Base-by-base conservation (phyloP, 2,797 vertebrate genomes). In the Thunnus albacares region DNA sequence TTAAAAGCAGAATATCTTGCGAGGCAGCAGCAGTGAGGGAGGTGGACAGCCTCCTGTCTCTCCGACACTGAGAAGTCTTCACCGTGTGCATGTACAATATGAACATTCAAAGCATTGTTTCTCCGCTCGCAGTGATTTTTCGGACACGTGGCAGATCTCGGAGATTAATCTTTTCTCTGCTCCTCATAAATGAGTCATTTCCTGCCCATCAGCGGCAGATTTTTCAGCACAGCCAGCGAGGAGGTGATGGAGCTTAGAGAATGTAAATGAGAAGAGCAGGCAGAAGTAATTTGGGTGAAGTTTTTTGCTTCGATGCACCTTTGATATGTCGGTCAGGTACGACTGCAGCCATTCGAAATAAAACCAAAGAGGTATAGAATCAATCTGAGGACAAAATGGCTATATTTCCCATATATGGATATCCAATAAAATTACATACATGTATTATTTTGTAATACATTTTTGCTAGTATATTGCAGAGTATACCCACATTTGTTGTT, bases 171-270 rank as follows among this genome's bases (percentile, higher is more conserved):
- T 62, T 71, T 26, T 63, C 57, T 71, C 52, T 75, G 57, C 53
- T 70, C 28, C 66, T 53, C 38, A 53, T 64, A 64, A 71, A 43
- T 77, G 82, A 87, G 30, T 83, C 41, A 74, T 61, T 83, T 79
- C 22, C 63, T 72, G 69, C 30, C 60, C 57, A 64, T 79, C 72
- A 57, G 60, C 68, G 5, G 67, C 65, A 28, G 30, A 57, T 71
- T 41, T 26, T 22, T 43, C 33, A 51, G 77, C 56, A 11, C 75
- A 61, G 69, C 75, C 68, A 12, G 68, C 38, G 71, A 52, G 63
- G n/a, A 77, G 73, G 58, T 22, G 81, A 56, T 20, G 33, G 30
- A 63, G 72, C 38, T 55, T 38, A 10, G 18, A 11, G 72, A 64
- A 81, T 75, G 47, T 24, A 57, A 64, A 76, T 81, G 67, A 76